Evolutionary conservation across 2,797 vertebrate genomes (phyloP).

Genomic region (Hapalemur alaotrensis): DNA sequence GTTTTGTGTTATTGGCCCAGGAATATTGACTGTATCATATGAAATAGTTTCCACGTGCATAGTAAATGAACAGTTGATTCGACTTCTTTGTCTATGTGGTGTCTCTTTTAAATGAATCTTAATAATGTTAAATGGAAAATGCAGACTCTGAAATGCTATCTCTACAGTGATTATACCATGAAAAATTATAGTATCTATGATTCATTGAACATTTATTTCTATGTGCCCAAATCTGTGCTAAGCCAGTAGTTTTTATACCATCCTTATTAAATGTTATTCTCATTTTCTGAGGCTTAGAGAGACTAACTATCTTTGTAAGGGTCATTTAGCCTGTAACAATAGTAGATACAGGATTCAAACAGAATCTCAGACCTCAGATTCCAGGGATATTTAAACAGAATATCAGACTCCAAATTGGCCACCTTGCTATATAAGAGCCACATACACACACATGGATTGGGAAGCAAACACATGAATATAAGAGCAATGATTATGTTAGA

Average conservation of each 20-base stretch:
- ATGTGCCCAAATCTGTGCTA: background rate
- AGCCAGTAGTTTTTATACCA: background rate
- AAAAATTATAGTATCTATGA: background rate
- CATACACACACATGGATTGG: no score
- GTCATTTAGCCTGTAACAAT: background rate
- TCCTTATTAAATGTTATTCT: background rate
- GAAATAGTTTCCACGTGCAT: background rate
- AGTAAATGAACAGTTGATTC: conserved; percentile 4
- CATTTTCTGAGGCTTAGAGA: conserved; percentile 15
- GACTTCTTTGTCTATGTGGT: background rate
- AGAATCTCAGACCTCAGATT: background rate
- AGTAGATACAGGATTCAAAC: background rate
- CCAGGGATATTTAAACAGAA: background rate
- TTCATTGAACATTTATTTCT: background rate
- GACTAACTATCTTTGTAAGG: background rate
- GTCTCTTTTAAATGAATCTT: background rate
- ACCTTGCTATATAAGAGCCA: background rate
- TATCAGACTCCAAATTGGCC: background rate
- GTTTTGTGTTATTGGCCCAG: background rate
- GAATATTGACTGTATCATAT: background rate
- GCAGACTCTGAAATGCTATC: background rate
- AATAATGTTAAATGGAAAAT: background rate
- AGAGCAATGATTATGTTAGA: background rate
- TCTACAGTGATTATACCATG: background rate
- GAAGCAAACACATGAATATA: background rate